These are phyloP conservation scores for Zaprionus camerounensis DNA, from an alignment of 1,140 invertebrate species.

Conservation along the genomic window DNA sequence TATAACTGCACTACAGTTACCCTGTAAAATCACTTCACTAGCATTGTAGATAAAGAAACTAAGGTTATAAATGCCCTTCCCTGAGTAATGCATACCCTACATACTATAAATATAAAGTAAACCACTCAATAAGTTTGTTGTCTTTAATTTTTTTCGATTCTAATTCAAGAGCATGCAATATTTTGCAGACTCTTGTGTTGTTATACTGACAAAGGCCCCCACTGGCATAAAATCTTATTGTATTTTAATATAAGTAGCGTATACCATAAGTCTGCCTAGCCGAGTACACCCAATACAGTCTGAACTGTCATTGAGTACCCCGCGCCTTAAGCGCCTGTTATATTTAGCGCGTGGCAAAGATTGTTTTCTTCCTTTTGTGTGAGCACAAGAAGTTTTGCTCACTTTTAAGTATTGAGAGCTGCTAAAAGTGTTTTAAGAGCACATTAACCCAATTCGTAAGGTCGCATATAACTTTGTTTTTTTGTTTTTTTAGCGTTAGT, in stretches of 20 bases:
- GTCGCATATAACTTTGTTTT: background rate
- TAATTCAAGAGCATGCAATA: background rate
- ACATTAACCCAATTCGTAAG: constrained; percentile 56
- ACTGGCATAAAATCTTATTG: background rate
- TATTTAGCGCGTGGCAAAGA: constrained; percentile 47
- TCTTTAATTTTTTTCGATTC: background rate
- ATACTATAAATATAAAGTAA: background rate
- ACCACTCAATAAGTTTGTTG: background rate
- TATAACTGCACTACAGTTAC: background rate
- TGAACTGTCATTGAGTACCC: constrained; percentile 23
- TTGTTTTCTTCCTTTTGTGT: constrained; percentile 34
- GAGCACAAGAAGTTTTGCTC: constrained; percentile 15
- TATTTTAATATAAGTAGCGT: background rate
- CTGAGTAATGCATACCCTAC: background rate
- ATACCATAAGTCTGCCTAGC: background rate
- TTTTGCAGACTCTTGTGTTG: background rate
- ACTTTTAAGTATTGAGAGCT: background rate
- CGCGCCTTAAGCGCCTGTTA: constrained; percentile 26
- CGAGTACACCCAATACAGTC: background rate
- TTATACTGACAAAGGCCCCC: background rate
- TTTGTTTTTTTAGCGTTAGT: background rate
- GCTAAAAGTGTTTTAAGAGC: constrained; percentile 11
- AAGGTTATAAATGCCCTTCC: background rate
- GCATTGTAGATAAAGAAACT: background rate
- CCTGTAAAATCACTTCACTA: background rate